Evolutionary conservation across 1,140 invertebrate species (phyloP).

Genomic region (Tachypleus tridentatus): DNA sequence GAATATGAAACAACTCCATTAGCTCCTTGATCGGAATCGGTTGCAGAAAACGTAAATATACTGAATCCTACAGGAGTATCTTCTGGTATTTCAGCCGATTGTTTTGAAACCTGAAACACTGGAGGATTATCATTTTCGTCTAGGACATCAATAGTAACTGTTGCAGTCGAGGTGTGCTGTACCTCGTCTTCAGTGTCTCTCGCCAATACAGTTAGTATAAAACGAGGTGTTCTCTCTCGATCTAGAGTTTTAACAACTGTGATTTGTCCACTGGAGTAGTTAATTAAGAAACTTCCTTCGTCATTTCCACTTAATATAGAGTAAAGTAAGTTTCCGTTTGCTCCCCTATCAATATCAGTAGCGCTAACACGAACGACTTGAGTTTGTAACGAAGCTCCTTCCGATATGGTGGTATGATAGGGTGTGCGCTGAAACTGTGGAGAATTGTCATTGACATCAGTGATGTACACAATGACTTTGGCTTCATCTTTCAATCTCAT

Average conservation of each 20-base stretch:
- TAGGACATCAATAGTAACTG: constrained; percentile 62
- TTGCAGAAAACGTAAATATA: constrained; percentile 71
- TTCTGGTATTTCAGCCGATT: constrained; percentile 53
- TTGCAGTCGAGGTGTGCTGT: constrained; percentile 49
- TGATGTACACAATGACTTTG: constrained; percentile 74
- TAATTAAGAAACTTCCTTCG: constrained; percentile 63
- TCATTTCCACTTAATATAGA: constrained; percentile 65
- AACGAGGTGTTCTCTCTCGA: constrained; percentile 64
- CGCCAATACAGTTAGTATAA: constrained; percentile 65
- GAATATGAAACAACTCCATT: constrained; percentile 80
- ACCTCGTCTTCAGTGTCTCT: constrained; percentile 58
- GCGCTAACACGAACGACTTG: constrained; percentile 71
- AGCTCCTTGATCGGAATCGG: constrained; percentile 75
- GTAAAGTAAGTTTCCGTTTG: constrained; percentile 84
- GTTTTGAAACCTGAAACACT: constrained; percentile 44
- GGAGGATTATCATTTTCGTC: constrained; percentile 94
- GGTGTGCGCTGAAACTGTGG: constrained; percentile 69
- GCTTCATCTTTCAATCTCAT: constrained; percentile 66
- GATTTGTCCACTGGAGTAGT: constrained; percentile 76
- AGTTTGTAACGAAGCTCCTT: constrained; percentile 59
- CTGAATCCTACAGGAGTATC: constrained; percentile 66
- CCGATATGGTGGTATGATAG: constrained; percentile 72
- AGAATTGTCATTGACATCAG: constrained; percentile 84
- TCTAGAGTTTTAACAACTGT: constrained; percentile 64
- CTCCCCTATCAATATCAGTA: constrained; percentile 72